phyloP scores from a whole-genome alignment of 2,888 invertebrate genomes.

The Sinopyrophorus schimmeli region DNA sequence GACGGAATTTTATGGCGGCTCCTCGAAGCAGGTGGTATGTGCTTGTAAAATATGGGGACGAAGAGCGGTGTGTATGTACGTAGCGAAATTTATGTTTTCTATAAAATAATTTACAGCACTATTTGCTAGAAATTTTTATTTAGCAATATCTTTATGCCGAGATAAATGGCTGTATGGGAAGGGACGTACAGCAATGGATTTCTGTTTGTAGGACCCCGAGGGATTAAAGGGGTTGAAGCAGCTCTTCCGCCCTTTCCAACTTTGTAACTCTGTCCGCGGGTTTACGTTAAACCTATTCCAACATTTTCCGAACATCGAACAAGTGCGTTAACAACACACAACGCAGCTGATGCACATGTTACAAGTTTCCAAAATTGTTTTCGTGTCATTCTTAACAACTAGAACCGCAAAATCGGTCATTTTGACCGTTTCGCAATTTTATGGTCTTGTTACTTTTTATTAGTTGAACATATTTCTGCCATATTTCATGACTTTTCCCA shows the following conservation, averaged over 20 bases:
- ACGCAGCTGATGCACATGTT: constrained; percentile 26
- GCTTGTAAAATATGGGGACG: no score
- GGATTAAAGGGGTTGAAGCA: constrained; percentile 22
- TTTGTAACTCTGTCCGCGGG: constrained; percentile 20
- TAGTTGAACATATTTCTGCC: no score
- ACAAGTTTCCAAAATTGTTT: no score
- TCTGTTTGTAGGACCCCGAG: constrained; percentile 25
- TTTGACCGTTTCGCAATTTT: no score
- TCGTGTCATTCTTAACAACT: no score
- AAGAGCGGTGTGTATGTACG: no score
- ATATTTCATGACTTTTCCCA: no score
- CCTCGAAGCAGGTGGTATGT: no score
- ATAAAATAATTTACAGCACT: constrained; percentile 22
- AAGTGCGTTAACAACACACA: constrained; percentile 28
- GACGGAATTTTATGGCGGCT: no score
- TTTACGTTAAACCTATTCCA: constrained; percentile 21
- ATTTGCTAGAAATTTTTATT: constrained; percentile 23
- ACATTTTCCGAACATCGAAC: constrained; percentile 25
- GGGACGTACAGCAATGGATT: constrained; percentile 23
- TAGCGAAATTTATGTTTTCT: no score
- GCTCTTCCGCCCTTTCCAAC: constrained; percentile 21
- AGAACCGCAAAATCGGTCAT: no score
- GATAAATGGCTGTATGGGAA: constrained; percentile 21
- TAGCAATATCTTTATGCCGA: constrained; percentile 20
- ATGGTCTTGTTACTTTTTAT: no score